Evolutionary conservation across 1,140 invertebrate genomes (phyloP).

Genomic region (Bursaphelenchus mucronatus): DNA sequence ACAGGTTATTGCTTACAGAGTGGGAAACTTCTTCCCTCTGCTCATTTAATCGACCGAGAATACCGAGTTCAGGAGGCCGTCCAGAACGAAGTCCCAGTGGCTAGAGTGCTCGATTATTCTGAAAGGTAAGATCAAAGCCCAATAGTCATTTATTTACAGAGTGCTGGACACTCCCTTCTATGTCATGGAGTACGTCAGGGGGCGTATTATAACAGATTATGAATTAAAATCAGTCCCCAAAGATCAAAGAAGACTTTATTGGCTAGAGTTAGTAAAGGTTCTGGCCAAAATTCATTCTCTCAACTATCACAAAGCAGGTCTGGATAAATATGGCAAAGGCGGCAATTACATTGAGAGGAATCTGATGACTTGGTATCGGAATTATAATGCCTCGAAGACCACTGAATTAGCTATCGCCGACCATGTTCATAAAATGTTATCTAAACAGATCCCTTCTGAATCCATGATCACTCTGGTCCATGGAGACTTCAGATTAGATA

Average conservation of each 20-base stretch:
- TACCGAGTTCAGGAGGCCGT: slow-evolving; percentile 63
- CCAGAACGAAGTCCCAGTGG: slow-evolving; percentile 60
- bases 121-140: slow-evolving; percentile 40
- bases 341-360: slow-evolving; percentile 31
- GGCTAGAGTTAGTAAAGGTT: slow-evolving; percentile 38
- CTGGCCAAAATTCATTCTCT: slow-evolving; percentile 61
- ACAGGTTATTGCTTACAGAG: slow-evolving; percentile 53
- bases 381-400: slow-evolving; percentile 62
- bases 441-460: background rate
- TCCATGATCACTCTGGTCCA: background rate
- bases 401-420: slow-evolving; percentile 61
- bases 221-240: slow-evolving; percentile 46
- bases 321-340: slow-evolving; percentile 61
- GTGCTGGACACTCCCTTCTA: slow-evolving; percentile 64
- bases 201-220: slow-evolving; percentile 61
- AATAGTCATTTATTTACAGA: slow-evolving; percentile 47
- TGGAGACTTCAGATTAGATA: slow-evolving; percentile 10
- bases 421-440: slow-evolving; percentile 63
- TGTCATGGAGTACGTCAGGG: slow-evolving; percentile 62
- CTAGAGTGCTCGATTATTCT: slow-evolving; percentile 60
- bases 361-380: slow-evolving; percentile 55
- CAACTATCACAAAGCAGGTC: slow-evolving; percentile 57
- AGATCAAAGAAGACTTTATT: slow-evolving; percentile 51
- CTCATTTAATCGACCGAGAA: slow-evolving; percentile 65
- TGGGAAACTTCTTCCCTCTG: slow-evolving; percentile 64